Evolutionary conservation across 2,888 invertebrate genomes (phyloP), one percentile per base, ranked within the genome.

Genomic region (Dolomedes plantarius): DNA sequence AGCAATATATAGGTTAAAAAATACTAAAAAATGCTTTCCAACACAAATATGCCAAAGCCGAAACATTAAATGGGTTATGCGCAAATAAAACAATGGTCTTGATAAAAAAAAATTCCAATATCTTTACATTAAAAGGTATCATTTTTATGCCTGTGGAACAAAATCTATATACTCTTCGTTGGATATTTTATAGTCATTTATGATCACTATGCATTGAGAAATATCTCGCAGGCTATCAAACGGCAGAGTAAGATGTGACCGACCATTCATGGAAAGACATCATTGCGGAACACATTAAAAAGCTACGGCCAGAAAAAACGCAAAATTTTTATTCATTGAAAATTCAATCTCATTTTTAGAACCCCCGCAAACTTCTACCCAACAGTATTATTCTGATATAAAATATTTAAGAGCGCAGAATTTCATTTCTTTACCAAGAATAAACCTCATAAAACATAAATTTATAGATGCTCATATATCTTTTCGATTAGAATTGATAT

Each of bases 301-400:
- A n/a, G 19, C 23, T 23, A 23, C 56, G 5, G 23, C 16, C 11
- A n/a, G 23, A 56, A 56, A n/a, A 23, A 56, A 23, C 1, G 23
- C 1, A 56, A 56, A 23, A 23, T 5, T 6, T 23, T 5, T 56
- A 56, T 56, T 56, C 56, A 56, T 23, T 56, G 56, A 56, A 56
- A 56, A 56, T 56, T 56, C 56, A 56, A 56, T 56, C 56, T 56
- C 23, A 56, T 56, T 56, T 56, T 56, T 56, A 56, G 56, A 56
- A 23, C 56, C 19, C 5, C 56, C 23, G 16, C 56, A 56, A 23
- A 23, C 56, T 19, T 56, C 11, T 56, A 9, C 23, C 23, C 23
- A n/a, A 23, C 56, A 23, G 23, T 23, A 56, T 56, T 56, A 56
- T 56, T 56, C 23, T 23, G 19, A 56, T 56, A 56, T 56, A 56